phyloP scores from a whole-genome alignment of 1,140 invertebrate species.

The Diorhabda carinulata region DNA sequence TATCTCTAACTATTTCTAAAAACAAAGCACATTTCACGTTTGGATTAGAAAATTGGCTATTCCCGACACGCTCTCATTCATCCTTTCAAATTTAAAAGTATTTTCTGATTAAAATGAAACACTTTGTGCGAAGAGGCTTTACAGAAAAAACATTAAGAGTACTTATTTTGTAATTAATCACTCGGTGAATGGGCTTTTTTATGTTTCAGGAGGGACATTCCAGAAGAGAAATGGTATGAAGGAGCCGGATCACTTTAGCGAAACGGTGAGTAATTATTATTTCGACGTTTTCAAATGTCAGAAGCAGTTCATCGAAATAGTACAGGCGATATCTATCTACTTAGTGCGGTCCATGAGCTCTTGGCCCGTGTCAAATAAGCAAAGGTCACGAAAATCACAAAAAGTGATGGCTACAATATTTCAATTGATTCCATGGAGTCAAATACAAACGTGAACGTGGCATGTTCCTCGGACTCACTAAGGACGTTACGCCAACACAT shows the following conservation, averaged over 20 bases:
- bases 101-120: not conserved
- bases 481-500: too few relatives aligned
- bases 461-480: too few relatives aligned
- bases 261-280: conserved; percentile 51
- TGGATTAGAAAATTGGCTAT: not conserved
- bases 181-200: conserved; percentile 23
- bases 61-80: not conserved
- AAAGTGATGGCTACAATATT: too few relatives aligned
- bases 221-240: conserved; percentile 68
- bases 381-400: too few relatives aligned
- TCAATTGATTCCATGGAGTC: too few relatives aligned
- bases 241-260: conserved; percentile 63
- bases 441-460: too few relatives aligned
- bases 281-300: not conserved
- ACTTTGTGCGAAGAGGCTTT: not conserved
- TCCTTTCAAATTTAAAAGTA: not conserved
- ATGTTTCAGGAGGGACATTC: conserved; percentile 57
- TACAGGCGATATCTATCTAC: too few relatives aligned
- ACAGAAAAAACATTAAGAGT: not conserved
- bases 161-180: not conserved
- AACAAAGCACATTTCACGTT: not conserved
- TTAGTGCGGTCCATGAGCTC: too few relatives aligned
- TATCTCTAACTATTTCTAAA: too few relatives aligned
- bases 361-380: too few relatives aligned
- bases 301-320: not conserved